phyloP scores from a whole-genome alignment of 2,888 invertebrate species.

The Branchinecta sandiegonensis region DNA sequence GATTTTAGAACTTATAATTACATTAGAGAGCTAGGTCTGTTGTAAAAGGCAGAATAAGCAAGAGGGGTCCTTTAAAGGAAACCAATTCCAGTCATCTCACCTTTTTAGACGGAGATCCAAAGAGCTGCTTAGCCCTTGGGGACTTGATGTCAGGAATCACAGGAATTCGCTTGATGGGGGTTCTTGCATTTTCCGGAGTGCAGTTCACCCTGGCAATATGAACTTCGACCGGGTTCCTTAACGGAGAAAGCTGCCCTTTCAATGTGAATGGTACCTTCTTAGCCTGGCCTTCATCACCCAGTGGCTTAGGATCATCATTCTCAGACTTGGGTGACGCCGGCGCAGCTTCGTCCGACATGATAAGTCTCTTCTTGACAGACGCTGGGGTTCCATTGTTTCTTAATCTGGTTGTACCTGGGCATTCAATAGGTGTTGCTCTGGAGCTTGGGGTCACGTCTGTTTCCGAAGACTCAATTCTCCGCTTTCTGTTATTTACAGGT shows the following conservation, averaged over 20 bases:
- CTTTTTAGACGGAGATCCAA: slow-evolving; percentile 8
- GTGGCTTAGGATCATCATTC: neutral
- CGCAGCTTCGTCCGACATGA: neutral
- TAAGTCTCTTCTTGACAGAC: slow-evolving; percentile 1
- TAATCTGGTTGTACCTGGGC: neutral
- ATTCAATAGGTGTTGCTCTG: neutral
- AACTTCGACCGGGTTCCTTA: slow-evolving; percentile 5
- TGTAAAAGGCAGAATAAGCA: too few relatives aligned
- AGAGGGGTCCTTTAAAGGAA: too few relatives aligned
- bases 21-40: too few relatives aligned
- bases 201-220: neutral
- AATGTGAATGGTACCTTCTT: neutral
- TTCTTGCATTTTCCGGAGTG: neutral
- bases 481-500: slow-evolving; percentile 10
- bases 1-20: too few relatives aligned
- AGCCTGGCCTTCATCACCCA: neutral
- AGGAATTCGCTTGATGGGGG: slow-evolving; percentile 2
- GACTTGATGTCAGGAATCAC: neutral
- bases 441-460: neutral
- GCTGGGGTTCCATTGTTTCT: slow-evolving; percentile 14
- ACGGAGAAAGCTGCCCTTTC: neutral
- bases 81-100: neutral
- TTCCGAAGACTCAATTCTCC: neutral
- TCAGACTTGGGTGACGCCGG: too few relatives aligned
- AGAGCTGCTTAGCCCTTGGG: slow-evolving; percentile 11